Base-by-base conservation (phyloP, 2,797 vertebrate species). In the Acanthornis magna region DNA sequence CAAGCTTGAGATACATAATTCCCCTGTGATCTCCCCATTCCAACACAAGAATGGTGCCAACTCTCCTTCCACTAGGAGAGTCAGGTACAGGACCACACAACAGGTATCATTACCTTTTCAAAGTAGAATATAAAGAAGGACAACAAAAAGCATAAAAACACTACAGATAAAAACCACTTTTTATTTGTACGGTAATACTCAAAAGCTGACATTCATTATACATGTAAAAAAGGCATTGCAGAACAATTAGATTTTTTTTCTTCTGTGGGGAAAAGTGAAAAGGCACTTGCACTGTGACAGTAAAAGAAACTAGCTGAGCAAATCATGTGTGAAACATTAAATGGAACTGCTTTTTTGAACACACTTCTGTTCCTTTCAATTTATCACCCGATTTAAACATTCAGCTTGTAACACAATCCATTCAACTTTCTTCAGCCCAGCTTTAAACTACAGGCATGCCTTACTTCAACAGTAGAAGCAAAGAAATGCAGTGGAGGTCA, bases 311-410 rank as follows among this genome's bases (percentile, higher is more conserved):
- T 61, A 76, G 67, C 17, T 17, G 36, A 91, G 82, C 50, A 93
- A 60, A 88, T 92, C 62, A 81, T 14, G 18, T 47, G 61, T 50
- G 47, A 91, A 74, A 70, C 65, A 54, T 66, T 84, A 61, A 88
- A 68, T 9, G 7, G 38, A 95, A 72, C 76, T 92, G 71, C 32
- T 85, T 95, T 95, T 91, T 34, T 57, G 40, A 91, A 89, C 1
- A 22, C 3, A 16, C 32, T 95, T 96, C 34, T 84, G 68, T 54
- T 67, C 70, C 78, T 91, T 91, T 91, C 86, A 86, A 88, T 96
- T 94, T 97, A 90, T 92, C 72, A 94, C 73, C 67, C 2, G 2
- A 80, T 91, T 95, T 95, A 94, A 94, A 92, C 84, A 80, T 38
- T 84, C 89, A 60, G 53, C 43, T 95, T 88, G 60, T 58, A 91